Conservation (phyloP, 2,113 vertebrate species). For the Rhinolophus sinicus region DNA sequence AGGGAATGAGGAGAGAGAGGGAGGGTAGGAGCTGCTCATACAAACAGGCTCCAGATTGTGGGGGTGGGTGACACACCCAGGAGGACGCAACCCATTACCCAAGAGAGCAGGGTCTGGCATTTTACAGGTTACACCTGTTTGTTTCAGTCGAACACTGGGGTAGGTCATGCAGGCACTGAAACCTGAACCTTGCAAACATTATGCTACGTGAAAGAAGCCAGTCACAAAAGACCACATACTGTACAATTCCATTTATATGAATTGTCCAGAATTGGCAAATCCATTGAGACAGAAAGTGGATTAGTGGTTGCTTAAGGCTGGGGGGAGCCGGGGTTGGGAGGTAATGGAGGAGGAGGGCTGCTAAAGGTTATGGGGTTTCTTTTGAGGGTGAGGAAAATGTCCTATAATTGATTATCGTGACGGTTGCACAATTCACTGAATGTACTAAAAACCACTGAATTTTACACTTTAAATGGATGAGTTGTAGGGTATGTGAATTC, state of each 20-base stretch:
- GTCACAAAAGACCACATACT: neutral
- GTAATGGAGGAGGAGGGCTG: neutral
- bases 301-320: neutral
- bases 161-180: neutral
- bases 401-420: neutral
- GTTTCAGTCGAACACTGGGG: neutral
- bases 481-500: neutral
- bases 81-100: neutral
- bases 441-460: neutral
- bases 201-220: neutral
- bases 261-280: neutral
- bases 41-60: neutral
- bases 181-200: neutral
- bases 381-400: neutral
- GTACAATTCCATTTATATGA: neutral
- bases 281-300: neutral
- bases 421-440: neutral
- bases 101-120: neutral
- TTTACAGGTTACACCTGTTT: neutral
- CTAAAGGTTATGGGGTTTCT: neutral
- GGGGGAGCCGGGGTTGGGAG: fast-evolving
- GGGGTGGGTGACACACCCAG: neutral
- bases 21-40: neutral
- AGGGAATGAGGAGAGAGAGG: neutral
- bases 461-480: neutral